Conservation (phyloP, 2,888 invertebrate genomes). For the Diloba caeruleocephala region DNA sequence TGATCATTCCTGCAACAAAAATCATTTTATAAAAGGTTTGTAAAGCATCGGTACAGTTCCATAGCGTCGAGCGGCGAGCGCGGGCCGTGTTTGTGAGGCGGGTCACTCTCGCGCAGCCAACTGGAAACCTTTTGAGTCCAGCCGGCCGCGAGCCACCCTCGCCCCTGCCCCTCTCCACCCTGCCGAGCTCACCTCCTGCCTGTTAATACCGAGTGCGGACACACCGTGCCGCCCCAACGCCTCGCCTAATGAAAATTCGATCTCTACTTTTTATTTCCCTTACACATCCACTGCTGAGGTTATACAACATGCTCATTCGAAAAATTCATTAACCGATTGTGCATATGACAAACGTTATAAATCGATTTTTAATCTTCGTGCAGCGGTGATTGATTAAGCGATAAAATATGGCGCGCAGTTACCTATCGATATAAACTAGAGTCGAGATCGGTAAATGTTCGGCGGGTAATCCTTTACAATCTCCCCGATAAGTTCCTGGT, state of each 20-base stretch:
- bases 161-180: slow-evolving; percentile 41
- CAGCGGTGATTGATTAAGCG: slow-evolving; percentile 25
- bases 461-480: no score
- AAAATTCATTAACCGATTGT: slow-evolving; percentile 60
- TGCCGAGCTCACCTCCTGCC: slow-evolving; percentile 46
- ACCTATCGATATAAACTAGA: slow-evolving; percentile 17
- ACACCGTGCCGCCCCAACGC: slow-evolving; percentile 85
- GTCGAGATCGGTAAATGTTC: not conserved
- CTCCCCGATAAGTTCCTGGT: no score
- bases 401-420: slow-evolving; percentile 25
- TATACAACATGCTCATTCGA: slow-evolving; percentile 68
- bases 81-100: slow-evolving; percentile 85
- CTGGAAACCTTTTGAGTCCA: slow-evolving; percentile 88
- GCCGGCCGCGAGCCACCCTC: slow-evolving; percentile 75
- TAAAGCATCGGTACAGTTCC: slow-evolving; percentile 71
- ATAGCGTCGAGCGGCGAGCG: slow-evolving; percentile 72
- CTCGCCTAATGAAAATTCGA: slow-evolving; percentile 87
- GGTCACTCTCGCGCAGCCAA: slow-evolving; percentile 88
- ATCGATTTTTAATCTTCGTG: slow-evolving; percentile 35
- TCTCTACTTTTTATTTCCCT: slow-evolving; percentile 78
- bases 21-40: slow-evolving; percentile 64
- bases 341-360: slow-evolving; percentile 25
- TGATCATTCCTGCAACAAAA: slow-evolving; percentile 56
- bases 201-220: slow-evolving; percentile 79
- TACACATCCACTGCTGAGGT: slow-evolving; percentile 67